phyloP scores from a whole-genome alignment of 2,797 vertebrate genomes.

The Caiman crocodilus region DNA sequence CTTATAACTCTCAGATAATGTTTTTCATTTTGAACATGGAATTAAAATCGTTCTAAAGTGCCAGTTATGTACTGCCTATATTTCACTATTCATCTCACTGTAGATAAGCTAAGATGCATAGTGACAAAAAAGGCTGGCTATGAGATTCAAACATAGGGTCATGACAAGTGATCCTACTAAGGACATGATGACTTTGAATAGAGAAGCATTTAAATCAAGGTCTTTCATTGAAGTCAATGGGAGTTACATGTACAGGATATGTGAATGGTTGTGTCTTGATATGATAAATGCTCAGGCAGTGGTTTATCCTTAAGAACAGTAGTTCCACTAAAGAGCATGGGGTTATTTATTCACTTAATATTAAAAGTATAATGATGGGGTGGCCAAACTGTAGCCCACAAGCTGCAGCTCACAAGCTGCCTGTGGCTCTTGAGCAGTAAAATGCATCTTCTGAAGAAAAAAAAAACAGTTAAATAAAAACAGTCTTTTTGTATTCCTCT shows the following conservation, averaged over 20 bases:
- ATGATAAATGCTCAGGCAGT: not conserved
- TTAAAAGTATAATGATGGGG: too few species aligned
- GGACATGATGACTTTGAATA: not conserved
- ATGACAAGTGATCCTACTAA: not conserved
- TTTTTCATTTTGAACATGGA: not conserved
- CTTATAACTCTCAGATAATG: not conserved
- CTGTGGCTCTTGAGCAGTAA: too few species aligned
- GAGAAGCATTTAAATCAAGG: not conserved
- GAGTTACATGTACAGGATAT: not conserved
- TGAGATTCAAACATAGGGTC: not conserved
- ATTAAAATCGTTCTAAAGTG: not conserved
- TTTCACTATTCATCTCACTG: conserved; percentile 18
- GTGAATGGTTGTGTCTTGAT: not conserved
- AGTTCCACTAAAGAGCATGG: not conserved
- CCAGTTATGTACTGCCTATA: not conserved
- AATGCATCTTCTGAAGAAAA: too few species aligned
- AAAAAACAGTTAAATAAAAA: too few species aligned
- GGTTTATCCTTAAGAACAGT: not conserved
- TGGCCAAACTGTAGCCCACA: too few species aligned
- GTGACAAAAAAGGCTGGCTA: not conserved
- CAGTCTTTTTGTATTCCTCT: too few species aligned
- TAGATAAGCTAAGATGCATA: not conserved
- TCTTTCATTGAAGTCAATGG: not conserved
- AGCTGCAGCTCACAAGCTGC: too few species aligned
- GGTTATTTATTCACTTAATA: not conserved